These are phyloP conservation scores for Drosophila setosimentum DNA, from an alignment of 2,888 invertebrate genomes.

Conservation along the genomic window DNA sequence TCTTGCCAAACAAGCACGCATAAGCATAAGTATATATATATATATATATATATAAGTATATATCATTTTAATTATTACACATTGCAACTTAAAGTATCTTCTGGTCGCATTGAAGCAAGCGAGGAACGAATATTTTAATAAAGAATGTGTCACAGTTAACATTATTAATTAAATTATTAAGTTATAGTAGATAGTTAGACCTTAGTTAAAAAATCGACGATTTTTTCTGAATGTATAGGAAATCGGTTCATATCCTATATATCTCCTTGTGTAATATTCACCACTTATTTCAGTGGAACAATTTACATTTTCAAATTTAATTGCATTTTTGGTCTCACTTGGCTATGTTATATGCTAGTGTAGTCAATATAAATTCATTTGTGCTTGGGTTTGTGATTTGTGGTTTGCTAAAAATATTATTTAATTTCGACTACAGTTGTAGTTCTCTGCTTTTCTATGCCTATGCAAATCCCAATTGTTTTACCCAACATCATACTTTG, in stretches of 20 bases:
- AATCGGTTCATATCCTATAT: not conserved
- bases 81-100: slow-evolving; percentile 30
- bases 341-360: not conserved
- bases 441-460: slow-evolving; percentile 34
- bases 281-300: not conserved
- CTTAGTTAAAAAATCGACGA: not conserved
- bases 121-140: slow-evolving; percentile 19
- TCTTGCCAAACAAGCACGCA: slow-evolving; percentile 56
- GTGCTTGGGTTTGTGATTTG: slow-evolving; percentile 13
- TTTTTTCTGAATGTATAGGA: not conserved
- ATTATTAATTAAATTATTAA: no score
- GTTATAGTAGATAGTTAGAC: no score
- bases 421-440: slow-evolving; percentile 32
- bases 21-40: no score
- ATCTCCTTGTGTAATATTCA: not conserved
- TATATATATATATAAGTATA: no score
- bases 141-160: not conserved
- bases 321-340: not conserved
- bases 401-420: slow-evolving; percentile 29
- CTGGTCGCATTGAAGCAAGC: slow-evolving; percentile 6
- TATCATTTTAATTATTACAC: slow-evolving; percentile 48
- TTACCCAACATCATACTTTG: slow-evolving; percentile 38
- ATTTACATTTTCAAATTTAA: not conserved
- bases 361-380: not conserved
- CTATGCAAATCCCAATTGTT: slow-evolving; percentile 62